Evolutionary conservation across 2,797 vertebrate species (phyloP), one percentile per base, ranked within the genome.

Genomic region (Podarcis lilfordi): DNA sequence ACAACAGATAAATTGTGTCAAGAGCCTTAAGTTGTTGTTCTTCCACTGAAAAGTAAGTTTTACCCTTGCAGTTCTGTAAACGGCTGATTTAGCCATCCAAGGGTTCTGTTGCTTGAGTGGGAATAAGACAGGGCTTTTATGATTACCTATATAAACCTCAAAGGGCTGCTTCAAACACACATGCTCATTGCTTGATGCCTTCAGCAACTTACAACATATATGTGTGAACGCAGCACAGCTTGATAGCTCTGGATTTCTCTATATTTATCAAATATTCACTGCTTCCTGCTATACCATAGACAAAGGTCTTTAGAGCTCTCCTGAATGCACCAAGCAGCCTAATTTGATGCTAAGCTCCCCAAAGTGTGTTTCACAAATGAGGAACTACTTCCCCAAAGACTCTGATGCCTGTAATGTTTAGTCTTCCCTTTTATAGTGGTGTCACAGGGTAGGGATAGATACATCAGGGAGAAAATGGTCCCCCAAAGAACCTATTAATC

Each of bases 1-100:
- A 66, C 84, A 82, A 86, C 43, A 89, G 84, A 89, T 89, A 86
- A 86, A 89, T 89, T 89, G 84, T 86, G 79, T 86, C 88, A 86
- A 82, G 84, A 37, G n/a, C 43, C 71, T 86, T 86, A 85, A 82
- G 84, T 89, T 40, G 76, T 86, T 55, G 50, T n/a, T 43, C 27
- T 86, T 75, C 64, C 25, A 25, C 2, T 25, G 19, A 68, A 89
- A 68, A 86, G 78, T 40, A 89, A 86, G 88, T 75, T 86, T 88
- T 75, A 37, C 0, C 82, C 0, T 92, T 88, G 69, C 89, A 85
- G 37, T 82, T 88, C 45, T 74, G 11, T 35, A 25, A 80, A 66
- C 80, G 90, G 88, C 79, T 88, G 82, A 71, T 66, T 68, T 74
- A 81, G 71, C 75, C 4, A 2, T 87, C 76, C 55, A 82, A 0